A percentile compares a stretch with the other conserved stretches of the same genome.
Evolutionary conservation across 2,888 invertebrate genomes (phyloP).

Genomic region (Hanleya hanleyi): DNA sequence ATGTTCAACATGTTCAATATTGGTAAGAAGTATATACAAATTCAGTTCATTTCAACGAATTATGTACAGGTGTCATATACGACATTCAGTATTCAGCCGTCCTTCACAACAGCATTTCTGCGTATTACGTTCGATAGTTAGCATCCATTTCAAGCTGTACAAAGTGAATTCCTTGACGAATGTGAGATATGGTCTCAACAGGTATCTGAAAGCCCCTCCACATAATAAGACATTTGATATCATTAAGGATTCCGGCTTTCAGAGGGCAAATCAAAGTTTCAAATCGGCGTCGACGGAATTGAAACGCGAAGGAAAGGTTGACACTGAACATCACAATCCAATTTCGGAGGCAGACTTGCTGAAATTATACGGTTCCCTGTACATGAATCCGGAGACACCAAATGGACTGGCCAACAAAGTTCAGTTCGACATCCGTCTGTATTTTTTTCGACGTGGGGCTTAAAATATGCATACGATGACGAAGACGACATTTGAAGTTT

Average conservation of each 20-base stretch:
- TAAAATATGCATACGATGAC: no score
- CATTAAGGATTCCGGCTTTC: constrained; percentile 21
- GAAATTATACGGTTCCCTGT: constrained; percentile 15
- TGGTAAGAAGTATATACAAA: no score
- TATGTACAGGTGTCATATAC: no score
- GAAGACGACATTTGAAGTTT: no score
- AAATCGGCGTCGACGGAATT: constrained; percentile 19
- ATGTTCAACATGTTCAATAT: no score
- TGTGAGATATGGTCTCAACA: constrained; percentile 27
- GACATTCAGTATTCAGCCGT: no score
- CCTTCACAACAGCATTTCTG: no score
- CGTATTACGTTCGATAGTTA: no score
- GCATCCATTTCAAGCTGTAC: no score
- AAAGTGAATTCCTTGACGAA: constrained; percentile 13
- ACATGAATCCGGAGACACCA: constrained; percentile 12
- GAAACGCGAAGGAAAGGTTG: constrained; percentile 26
- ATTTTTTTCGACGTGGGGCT: constrained; percentile 24
- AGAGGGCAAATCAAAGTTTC: constrained; percentile 23
- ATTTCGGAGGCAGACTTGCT: constrained; percentile 15
- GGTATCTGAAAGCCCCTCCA: constrained; percentile 29
- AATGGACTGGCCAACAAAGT: constrained; percentile 28
- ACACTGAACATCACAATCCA: constrained; percentile 22
- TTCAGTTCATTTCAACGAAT: no score
- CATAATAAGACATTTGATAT: constrained; percentile 27
- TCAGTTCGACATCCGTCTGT: constrained; percentile 32